Evolutionary conservation across 2,888 invertebrate genomes (phyloP), one percentile per base, ranked within the genome.

Genomic region (Melinaea marsaeus): DNA sequence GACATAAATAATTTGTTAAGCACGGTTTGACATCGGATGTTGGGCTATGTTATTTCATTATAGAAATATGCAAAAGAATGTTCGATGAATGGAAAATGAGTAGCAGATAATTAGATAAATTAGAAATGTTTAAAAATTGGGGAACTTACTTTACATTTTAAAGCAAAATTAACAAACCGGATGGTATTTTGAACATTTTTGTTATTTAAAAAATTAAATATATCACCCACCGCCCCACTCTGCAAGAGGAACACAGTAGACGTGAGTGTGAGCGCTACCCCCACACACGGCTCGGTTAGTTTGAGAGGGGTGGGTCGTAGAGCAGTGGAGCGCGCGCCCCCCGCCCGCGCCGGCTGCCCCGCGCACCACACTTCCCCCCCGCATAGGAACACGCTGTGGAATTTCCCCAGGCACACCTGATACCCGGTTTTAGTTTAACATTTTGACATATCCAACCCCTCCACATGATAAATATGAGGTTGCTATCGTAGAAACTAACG

Each of bases 331-430:
- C 90, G 88, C 0, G 93, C 92, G 5, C 94, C 92, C 46, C 97
- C 97, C 13, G 97, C 92, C 1, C 90, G 80, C 68, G 94, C 94
- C 11, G 96, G 95, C 84, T 96, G 95, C 0, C 97, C 98, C 79
- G 96, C 95, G 32, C 94, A 92, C 88, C 93, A 97, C 2, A 94
- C 94, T 59, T 87, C 84, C 62, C 86, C 86, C 47, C 78, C 77
- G 64, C 83, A 80, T 37, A 95, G 77, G 86, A 95, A 95, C 13
- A 95, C 86, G 70, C 94, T 93, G 84, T 96, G 96, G 84, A 95
- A 96, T 81, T 95, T 95, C 72, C 93, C 93, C 69, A 96, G 91
- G 69, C 92, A 92, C n/a, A 95, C 93, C 94, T 94, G 81, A 22
- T 32, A 51, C 5, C 13, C 5, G 11, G 9, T 9, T 3, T 42